Evolutionary conservation across 2,888 invertebrate genomes (phyloP).

Genomic region (Nipponacmea schrenckii): DNA sequence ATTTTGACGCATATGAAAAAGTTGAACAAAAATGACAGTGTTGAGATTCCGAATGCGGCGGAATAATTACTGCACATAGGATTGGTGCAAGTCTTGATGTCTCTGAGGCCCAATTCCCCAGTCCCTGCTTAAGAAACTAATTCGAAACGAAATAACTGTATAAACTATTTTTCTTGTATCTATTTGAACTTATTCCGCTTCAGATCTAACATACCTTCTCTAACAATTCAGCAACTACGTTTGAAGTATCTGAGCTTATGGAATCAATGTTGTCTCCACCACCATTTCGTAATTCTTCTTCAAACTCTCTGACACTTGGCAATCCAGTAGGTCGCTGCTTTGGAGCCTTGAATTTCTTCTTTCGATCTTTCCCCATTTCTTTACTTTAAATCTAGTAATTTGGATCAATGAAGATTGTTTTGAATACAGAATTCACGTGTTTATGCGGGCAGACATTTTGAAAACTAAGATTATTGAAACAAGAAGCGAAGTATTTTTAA

Average conservation of each 20-base stretch:
- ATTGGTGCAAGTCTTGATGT: too few relatives aligned
- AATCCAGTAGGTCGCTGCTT: conserved; percentile 50
- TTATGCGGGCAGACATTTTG: not conserved
- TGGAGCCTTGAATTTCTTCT: conserved; percentile 46
- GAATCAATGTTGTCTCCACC: conserved; percentile 17
- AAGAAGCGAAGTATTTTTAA: too few relatives aligned
- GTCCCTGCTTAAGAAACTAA: too few relatives aligned
- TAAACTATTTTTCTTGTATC: too few relatives aligned
- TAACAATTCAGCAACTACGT: conserved; percentile 15
- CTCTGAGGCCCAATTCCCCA: too few relatives aligned
- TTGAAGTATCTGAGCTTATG: conserved; percentile 4
- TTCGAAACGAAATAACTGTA: too few relatives aligned
- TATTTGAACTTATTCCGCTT: too few relatives aligned
- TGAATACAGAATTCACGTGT: not conserved
- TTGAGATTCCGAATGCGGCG: too few relatives aligned
- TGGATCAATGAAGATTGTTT: not conserved
- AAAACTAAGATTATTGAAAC: too few relatives aligned
- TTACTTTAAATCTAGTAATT: not conserved
- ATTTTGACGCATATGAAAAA: too few relatives aligned
- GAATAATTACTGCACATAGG: too few relatives aligned
- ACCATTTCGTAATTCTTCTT: conserved; percentile 31
- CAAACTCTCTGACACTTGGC: conserved; percentile 43
- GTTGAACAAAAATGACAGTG: too few relatives aligned
- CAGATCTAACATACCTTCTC: conserved; percentile 12
- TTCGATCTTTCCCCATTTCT: conserved; percentile 53